Evolutionary conservation across 92 coral and sea anemone species (phyloP).

Genomic region (Parazoanthus darwini): DNA sequence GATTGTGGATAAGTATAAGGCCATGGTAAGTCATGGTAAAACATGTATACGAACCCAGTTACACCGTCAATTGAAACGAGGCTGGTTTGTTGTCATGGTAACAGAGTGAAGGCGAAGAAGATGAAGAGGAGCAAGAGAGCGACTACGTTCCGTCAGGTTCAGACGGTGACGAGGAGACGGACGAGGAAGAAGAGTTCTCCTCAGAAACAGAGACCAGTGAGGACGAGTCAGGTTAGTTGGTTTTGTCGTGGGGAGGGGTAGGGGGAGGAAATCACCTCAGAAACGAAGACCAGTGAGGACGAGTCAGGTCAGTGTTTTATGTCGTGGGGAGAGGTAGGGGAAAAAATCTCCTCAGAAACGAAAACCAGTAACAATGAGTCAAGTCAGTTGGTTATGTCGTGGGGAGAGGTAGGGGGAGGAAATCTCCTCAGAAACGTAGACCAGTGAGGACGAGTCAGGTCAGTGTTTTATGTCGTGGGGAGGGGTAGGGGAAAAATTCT

Average conservation of each 20-base stretch:
- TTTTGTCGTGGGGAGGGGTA: no score
- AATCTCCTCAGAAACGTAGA: no score
- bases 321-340: conserved; percentile 55
- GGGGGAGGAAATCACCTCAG: conserved; percentile 36
- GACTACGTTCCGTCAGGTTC: conserved; percentile 91
- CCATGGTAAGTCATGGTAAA: no score
- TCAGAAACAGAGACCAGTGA: conserved; percentile 95
- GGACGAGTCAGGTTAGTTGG: conserved; percentile 76
- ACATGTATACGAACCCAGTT: neutral
- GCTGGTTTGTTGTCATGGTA: conserved; percentile 21
- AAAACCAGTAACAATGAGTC: conserved; percentile 86
- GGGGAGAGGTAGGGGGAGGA: no score
- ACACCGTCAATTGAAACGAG: neutral
- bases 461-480: no score
- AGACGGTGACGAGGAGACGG: conserved; percentile 68
- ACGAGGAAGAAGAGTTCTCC: conserved; percentile 80
- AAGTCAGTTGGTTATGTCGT: conserved; percentile 43
- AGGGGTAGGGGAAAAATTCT: no score
- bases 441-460: no score
- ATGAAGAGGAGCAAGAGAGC: conserved; percentile 81
- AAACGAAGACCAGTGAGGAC: conserved; percentile 89
- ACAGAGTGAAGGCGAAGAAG: conserved; percentile 68
- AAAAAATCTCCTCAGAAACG: conserved; percentile 90
- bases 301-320: conserved; percentile 68
- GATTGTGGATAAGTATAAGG: no score